phyloP scores from a whole-genome alignment of 35 echinoderm and acorn worm species.

The Amphiura filiformis region DNA sequence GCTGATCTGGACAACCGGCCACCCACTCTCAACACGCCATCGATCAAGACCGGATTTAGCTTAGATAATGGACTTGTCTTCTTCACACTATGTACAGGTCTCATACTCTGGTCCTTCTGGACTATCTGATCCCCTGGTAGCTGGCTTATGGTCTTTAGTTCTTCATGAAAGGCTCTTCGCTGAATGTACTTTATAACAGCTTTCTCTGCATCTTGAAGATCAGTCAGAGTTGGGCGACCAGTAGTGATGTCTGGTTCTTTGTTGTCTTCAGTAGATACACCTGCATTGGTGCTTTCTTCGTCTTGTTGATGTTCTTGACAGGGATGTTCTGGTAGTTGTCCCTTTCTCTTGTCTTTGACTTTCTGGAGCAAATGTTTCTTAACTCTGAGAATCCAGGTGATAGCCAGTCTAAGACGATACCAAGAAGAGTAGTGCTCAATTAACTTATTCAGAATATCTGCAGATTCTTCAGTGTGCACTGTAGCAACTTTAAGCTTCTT shows the following conservation, averaged over 20 bases:
- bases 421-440: conserved; percentile 2
- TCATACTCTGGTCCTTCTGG: too few species aligned
- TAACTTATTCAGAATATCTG: background rate
- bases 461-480: background rate
- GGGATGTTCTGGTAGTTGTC: background rate
- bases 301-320: background rate
- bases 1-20: conserved; percentile 26
- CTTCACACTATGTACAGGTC: background rate
- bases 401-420: conserved; percentile 7
- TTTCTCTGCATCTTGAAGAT: too few species aligned
- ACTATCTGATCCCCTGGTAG: too few species aligned
- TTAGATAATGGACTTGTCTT: conserved; percentile 12
- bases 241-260: too few species aligned
- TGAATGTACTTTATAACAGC: background rate
- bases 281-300: background rate
- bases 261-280: background rate
- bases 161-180: background rate
- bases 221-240: too few species aligned
- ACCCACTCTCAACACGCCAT: conserved; percentile 36
- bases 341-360: background rate
- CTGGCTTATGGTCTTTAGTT: background rate
- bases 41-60: conserved; percentile 6
- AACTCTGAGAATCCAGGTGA: conserved; percentile 17
- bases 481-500: background rate
- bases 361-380: background rate